A percentile compares a stretch with the other conserved stretches of the same genome.
Evolutionary conservation across 2,113 vertebrate genomes (phyloP).

Genomic region (Psilopsiagon aymara): DNA sequence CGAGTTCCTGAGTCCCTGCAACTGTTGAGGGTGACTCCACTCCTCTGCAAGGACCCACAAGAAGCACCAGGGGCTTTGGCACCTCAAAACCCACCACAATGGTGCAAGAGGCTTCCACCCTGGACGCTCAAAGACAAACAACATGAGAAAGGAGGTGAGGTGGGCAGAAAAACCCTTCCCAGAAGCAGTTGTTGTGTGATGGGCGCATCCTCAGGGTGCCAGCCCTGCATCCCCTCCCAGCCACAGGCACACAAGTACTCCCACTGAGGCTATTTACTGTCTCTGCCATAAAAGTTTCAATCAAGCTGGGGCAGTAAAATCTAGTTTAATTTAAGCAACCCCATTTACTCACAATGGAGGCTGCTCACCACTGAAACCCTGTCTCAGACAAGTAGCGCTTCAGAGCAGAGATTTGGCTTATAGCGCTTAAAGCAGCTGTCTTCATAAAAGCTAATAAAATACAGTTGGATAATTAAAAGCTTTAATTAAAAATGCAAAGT

Average conservation of each 20-base stretch:
- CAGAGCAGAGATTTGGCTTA: constrained; percentile 48
- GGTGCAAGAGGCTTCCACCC: background rate
- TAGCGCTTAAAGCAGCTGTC: constrained; percentile 59
- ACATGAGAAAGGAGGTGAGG: background rate
- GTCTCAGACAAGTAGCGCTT: constrained; percentile 37
- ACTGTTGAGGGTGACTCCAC: rapidly evolving
- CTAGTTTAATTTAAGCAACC: constrained; percentile 45
- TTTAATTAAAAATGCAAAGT: constrained; percentile 75
- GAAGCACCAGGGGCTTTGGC: background rate
- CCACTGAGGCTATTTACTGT: background rate
- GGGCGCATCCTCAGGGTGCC: rapidly evolving
- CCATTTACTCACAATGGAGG: constrained; percentile 40
- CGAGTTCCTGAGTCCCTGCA: rapidly evolving
- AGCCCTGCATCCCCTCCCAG: background rate
- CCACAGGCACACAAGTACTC: rapidly evolving
- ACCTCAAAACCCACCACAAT: background rate
- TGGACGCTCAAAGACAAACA: background rate
- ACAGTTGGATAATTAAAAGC: constrained; percentile 69
- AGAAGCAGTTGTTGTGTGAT: background rate
- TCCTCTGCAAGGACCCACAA: background rate
- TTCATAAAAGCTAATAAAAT: constrained; percentile 75
- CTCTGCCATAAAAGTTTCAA: constrained; percentile 42
- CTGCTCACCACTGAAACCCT: constrained; percentile 35
- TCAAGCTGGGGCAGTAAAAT: constrained; percentile 51
- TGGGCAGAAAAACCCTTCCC: background rate